Base-by-base conservation (phyloP, 2,797 vertebrate genomes). In the Sebastes oblongus region DNA sequence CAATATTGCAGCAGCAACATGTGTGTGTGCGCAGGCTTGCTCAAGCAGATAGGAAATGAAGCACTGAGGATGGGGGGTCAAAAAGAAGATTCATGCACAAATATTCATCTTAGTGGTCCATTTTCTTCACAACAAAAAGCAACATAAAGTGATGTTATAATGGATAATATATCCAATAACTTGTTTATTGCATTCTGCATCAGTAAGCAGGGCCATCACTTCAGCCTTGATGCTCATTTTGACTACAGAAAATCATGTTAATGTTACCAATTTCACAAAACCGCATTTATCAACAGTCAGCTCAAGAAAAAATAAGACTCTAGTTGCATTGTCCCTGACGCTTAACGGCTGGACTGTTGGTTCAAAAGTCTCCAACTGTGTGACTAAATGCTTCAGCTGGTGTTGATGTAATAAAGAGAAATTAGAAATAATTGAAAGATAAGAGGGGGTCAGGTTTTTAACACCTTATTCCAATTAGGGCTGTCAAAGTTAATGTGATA, bases 1-100 rank as follows among this genome's bases (percentile, higher is more conserved):
- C 14, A 16, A 65, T 85, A 71, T 25, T 77, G 68, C 82, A 88
- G 82, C 75, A 84, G 66, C 74, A 50, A 62, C 60, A 8, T 61
- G 58, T 24, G 39, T 77, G 72, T 75, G 71, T 13, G 30, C 59
- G 62, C 62, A 80, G 62, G 67, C 39, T 66, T 67, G 75, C 56
- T 59, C 32, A 80, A 79, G 78, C 68, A 68, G 39, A 81, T 66
- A 71, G 18, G 66, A 79, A 61, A 55, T 18, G 29, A 78, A 73
- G 67, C 12, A 10, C 24, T 32, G 66, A 5, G 2, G 11, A 5
- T 8, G 50, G n/a, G 50, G n/a, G 16, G 59, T 34, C 16, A 52
- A 75, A 68, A 77, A 74, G 56, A 32, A 56, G 14, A 58, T 22
- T 8, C 22, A 77, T 22, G 46, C 71, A 64, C n/a, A 68, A 29